These are phyloP conservation scores for Epinephelus coioides DNA, from an alignment of 2,797 vertebrate genomes.

Conservation along the genomic window DNA sequence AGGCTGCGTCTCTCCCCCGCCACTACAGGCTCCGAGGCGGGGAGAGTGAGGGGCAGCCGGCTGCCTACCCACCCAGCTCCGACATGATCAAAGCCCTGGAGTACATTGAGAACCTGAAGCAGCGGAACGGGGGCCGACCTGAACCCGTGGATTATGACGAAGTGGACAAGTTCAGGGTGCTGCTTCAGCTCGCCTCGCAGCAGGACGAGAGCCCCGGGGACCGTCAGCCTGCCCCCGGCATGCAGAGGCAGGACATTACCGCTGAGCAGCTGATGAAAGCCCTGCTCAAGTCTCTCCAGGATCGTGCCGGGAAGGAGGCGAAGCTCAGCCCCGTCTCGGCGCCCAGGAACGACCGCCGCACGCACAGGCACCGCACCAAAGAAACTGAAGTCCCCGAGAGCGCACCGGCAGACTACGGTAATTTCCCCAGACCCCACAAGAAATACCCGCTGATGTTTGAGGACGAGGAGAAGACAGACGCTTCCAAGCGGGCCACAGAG, in stretches of 20 bases:
- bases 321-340: constrained; percentile 78
- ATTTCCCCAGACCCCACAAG: constrained; percentile 89
- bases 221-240: constrained; percentile 77
- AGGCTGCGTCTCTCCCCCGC: constrained; percentile 91
- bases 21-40: constrained; percentile 92
- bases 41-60: constrained; percentile 85
- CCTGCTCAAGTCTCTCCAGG: constrained; percentile 90
- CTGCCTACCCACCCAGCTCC: constrained; percentile 88
- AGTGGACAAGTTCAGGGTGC: constrained; percentile 86
- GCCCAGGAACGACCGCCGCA: constrained; percentile 84
- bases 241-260: constrained; percentile 83
- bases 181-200: constrained; percentile 86
- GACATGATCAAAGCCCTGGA: constrained; percentile 98
- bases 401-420: constrained; percentile 86
- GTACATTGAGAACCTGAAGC: constrained; percentile 97
- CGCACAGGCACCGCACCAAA: constrained; percentile 81
- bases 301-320: constrained; percentile 88
- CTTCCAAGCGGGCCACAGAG: constrained; percentile 95
- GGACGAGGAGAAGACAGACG: constrained; percentile 90
- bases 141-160: constrained; percentile 91
- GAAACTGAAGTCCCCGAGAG: constrained; percentile 83
- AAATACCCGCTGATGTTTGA: constrained; percentile 91
- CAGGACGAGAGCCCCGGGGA: constrained; percentile 86
- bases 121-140: constrained; percentile 84
- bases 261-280: constrained; percentile 92